These are phyloP conservation scores for Drosophila testacea DNA, from an alignment of 2,888 invertebrate genomes.

Conservation along the genomic window DNA sequence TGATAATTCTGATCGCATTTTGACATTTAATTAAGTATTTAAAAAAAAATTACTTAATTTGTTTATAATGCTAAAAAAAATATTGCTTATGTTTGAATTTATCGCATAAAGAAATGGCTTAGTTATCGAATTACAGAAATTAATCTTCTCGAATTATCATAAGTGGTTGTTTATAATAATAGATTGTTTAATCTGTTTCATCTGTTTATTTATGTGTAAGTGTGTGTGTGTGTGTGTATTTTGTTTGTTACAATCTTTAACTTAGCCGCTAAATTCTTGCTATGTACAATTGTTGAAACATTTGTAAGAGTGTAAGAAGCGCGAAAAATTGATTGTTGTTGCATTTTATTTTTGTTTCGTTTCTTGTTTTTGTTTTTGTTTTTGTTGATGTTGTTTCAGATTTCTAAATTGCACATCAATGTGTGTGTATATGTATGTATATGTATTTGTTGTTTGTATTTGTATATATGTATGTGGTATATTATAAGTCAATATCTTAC, in stretches of 20 bases:
- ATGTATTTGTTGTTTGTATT: constrained; percentile 3
- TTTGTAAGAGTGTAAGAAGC: constrained; percentile 56
- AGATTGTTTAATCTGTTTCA: constrained; percentile 25
- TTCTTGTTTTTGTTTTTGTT: constrained; percentile 9
- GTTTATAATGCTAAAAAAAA: constrained; percentile 55
- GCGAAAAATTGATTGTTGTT: constrained; percentile 75
- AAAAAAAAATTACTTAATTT: constrained; percentile 25
- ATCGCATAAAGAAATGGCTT: constrained; percentile 49
- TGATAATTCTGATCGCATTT: constrained; percentile 24
- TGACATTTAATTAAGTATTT: constrained; percentile 22
- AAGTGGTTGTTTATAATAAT: constrained; percentile 24
- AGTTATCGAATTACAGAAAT: constrained; percentile 18
- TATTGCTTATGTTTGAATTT: constrained; percentile 67
- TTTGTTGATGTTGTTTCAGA: constrained; percentile 1
- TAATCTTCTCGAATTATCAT: constrained; percentile 17
- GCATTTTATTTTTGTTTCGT: constrained; percentile 38
- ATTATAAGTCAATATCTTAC: constrained; percentile 31
- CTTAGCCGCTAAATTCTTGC: constrained; percentile 46
- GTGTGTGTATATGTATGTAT: constrained; percentile 8
- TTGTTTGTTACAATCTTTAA: constrained; percentile 28
- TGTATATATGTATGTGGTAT: constrained; percentile 18
- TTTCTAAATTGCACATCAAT: constrained; percentile 42
- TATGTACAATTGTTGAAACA: constrained; percentile 50
- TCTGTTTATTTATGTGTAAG: constrained; percentile 7
- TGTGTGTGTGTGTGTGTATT: constrained; percentile 2